Conservation (phyloP, 2,797 vertebrate genomes). For the Streptopelia turtur region DNA sequence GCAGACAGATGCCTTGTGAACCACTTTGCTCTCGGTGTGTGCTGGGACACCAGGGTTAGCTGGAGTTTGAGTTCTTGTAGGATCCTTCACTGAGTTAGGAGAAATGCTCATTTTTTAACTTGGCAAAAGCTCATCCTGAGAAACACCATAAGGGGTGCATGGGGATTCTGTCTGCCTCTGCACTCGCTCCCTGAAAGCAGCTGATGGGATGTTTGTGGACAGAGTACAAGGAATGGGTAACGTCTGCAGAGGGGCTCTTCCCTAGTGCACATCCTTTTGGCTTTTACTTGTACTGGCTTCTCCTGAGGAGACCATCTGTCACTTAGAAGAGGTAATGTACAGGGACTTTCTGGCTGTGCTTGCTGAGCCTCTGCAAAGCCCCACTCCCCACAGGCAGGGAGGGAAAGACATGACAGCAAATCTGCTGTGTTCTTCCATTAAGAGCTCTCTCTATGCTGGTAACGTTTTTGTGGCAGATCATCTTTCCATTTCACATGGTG, state of each 20-base stretch:
- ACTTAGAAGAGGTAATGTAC: background rate
- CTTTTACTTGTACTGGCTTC: background rate
- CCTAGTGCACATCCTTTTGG: fast-evolving
- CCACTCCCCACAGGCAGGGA: background rate
- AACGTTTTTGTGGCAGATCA: no score
- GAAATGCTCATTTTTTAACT: background rate
- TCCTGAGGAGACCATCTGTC: background rate
- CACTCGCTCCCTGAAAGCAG: background rate
- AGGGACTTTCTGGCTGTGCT: background rate
- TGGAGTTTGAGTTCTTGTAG: background rate
- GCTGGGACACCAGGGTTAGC: fast-evolving
- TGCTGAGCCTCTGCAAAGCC: background rate
- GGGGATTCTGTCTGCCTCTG: background rate
- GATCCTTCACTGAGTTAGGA: background rate
- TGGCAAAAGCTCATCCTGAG: background rate
- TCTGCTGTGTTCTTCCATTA: background rate
- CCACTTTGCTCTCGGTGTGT: fast-evolving
- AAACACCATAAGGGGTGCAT: background rate
- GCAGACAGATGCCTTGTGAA: fast-evolving
- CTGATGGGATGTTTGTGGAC: background rate
- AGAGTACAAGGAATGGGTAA: background rate
- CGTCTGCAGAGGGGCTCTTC: background rate
- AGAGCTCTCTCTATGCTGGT: background rate
- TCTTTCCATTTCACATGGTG: background rate
- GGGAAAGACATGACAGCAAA: background rate